Percentiles rank a stretch among this genome's conserved stretches.
These are phyloP conservation scores for Fistularia commersonii DNA, from an alignment of 2,797 vertebrate species.

Conservation along the genomic window DNA sequence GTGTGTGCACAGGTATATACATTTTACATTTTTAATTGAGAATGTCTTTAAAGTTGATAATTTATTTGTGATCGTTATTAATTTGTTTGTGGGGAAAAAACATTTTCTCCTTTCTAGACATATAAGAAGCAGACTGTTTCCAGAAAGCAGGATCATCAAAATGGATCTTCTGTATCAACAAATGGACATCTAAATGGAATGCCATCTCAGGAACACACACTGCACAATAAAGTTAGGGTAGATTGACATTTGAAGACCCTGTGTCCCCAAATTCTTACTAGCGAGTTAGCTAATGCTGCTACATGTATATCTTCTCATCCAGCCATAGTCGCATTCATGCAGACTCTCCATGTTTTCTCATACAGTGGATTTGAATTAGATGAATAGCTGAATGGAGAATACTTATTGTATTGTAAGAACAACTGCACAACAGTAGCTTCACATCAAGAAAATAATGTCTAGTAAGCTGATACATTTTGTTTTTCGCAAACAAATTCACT, in stretches of 20 bases:
- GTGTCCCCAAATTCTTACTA: conserved; percentile 22
- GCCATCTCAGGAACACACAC: conserved; percentile 70
- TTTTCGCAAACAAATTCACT: no score
- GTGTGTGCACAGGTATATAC: no score
- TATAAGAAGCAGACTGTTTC: conserved; percentile 84
- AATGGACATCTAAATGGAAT: conserved; percentile 85
- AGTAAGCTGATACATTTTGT: no score
- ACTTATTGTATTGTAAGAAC: no score
- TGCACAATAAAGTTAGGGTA: conserved; percentile 80
- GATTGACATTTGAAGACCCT: conserved; percentile 71
- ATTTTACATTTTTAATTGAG: no score
- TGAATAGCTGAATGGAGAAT: no score
- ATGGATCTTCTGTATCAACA: conserved; percentile 71
- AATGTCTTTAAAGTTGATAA: neutral
- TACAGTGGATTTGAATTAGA: neutral
- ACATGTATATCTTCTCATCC: conserved; percentile 37
- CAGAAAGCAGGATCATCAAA: conserved; percentile 82
- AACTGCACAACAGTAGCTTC: no score
- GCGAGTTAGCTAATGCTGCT: conserved; percentile 52
- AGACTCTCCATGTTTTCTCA: conserved; percentile 38
- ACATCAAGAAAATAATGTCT: no score
- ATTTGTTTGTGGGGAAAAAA: neutral
- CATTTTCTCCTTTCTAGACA: conserved; percentile 74
- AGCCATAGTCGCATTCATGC: conserved; percentile 55
- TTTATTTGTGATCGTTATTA: neutral